These are phyloP conservation scores for Coleophora flavipennella DNA, from an alignment of 2,888 invertebrate genomes.

Conservation along the genomic window DNA sequence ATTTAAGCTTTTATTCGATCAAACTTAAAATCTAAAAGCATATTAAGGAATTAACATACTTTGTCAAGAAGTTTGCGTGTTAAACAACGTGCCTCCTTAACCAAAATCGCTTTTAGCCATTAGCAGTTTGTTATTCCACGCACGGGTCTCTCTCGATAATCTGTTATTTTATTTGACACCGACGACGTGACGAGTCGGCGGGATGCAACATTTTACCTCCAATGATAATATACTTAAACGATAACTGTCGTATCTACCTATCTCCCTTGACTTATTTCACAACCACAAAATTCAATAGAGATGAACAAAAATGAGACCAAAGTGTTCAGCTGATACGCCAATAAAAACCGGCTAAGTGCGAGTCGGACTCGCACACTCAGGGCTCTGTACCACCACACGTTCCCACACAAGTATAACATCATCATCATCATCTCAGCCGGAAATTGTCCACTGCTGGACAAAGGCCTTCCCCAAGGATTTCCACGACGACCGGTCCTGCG, in stretches of 20 bases:
- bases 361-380: too few species aligned
- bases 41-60: constrained; percentile 33
- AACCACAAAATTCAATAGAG: too few species aligned
- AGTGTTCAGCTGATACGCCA: too few species aligned
- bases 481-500: too few species aligned
- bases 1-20: constrained; percentile 9
- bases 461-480: too few species aligned
- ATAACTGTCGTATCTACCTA: constrained; percentile 15
- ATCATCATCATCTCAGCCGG: too few species aligned
- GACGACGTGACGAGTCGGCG: constrained; percentile 31
- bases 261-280: not conserved
- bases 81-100: constrained; percentile 28
- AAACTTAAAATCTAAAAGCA: constrained; percentile 20
- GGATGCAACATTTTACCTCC: constrained; percentile 34
- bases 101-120: constrained; percentile 33
- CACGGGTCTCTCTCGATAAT: constrained; percentile 40
- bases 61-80: constrained; percentile 29
- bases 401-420: too few species aligned
- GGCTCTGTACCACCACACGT: too few species aligned
- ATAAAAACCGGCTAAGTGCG: too few species aligned
- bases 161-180: constrained; percentile 49
- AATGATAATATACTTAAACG: constrained; percentile 18
- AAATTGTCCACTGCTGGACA: too few species aligned
- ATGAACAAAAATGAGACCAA: too few species aligned
- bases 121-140: constrained; percentile 36